Evolutionary conservation across 2,113 vertebrate species (phyloP).

Genomic region (Strigops habroptila): DNA sequence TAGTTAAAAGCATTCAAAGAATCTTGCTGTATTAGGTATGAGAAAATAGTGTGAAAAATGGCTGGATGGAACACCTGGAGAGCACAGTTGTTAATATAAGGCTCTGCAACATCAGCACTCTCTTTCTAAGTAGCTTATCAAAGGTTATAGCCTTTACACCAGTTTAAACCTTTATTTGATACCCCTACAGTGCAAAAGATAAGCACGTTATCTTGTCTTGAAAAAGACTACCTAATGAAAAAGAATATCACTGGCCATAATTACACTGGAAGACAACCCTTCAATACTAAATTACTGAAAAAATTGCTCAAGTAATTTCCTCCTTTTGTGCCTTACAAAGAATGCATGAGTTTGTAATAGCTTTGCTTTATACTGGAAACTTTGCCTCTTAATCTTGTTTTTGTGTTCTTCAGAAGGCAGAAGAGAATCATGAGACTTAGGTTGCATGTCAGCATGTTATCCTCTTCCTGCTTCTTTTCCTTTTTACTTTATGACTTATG

Average conservation of each 20-base stretch:
- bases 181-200: not conserved
- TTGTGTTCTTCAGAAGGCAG: not conserved
- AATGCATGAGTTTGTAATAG: not conserved
- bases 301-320: not conserved
- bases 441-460: not conserved
- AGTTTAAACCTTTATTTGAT: not conserved
- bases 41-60: not conserved
- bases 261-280: not conserved
- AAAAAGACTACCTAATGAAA: not conserved
- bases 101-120: not conserved
- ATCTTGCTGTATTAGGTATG: not conserved
- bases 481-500: not conserved
- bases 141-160: not conserved
- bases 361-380: not conserved
- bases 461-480: not conserved
- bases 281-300: not conserved
- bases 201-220: not conserved
- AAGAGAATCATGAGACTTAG: not conserved
- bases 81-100: not conserved
- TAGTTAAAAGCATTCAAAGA: not conserved
- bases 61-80: not conserved
- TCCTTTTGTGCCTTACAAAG: not conserved
- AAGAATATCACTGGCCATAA: not conserved
- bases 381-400: not conserved
- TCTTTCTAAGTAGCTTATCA: not conserved